A percentile compares a stretch with the other conserved stretches of the same genome.
phyloP scores from a whole-genome alignment of 2,113 vertebrate genomes.

The Colius striatus region DNA sequence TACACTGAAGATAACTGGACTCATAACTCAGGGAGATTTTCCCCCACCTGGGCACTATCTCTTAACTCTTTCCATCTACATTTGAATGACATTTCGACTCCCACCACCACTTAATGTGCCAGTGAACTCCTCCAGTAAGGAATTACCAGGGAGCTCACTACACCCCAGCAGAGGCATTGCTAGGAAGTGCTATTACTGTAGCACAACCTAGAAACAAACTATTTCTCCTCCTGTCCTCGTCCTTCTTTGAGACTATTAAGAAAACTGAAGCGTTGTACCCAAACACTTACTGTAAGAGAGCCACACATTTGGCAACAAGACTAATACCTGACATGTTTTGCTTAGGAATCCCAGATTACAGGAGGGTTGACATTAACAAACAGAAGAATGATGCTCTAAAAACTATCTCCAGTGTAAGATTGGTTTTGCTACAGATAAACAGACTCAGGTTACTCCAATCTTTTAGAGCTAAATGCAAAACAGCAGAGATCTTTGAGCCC shows the following conservation, averaged over 20 bases:
- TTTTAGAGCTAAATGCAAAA: neutral
- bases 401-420: fast-evolving
- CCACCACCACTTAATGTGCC: fast-evolving
- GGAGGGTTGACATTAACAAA: neutral
- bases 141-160: too few species aligned
- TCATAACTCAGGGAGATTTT: neutral
- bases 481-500: neutral
- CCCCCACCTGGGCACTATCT: neutral
- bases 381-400: neutral
- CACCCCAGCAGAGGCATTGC: neutral
- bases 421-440: neutral
- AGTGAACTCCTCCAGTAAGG: neutral
- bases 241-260: neutral
- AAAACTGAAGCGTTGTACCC: neutral
- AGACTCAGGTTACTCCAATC: neutral
- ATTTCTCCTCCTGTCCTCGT: neutral
- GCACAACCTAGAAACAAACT: neutral
- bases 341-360: neutral
- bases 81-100: neutral
- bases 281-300: neutral
- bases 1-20: neutral
- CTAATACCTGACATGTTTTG: neutral
- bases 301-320: neutral
- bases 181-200: neutral
- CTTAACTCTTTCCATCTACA: neutral